phyloP scores from a whole-genome alignment of 2,113 vertebrate genomes.

The Cochlearius cochlearius region DNA sequence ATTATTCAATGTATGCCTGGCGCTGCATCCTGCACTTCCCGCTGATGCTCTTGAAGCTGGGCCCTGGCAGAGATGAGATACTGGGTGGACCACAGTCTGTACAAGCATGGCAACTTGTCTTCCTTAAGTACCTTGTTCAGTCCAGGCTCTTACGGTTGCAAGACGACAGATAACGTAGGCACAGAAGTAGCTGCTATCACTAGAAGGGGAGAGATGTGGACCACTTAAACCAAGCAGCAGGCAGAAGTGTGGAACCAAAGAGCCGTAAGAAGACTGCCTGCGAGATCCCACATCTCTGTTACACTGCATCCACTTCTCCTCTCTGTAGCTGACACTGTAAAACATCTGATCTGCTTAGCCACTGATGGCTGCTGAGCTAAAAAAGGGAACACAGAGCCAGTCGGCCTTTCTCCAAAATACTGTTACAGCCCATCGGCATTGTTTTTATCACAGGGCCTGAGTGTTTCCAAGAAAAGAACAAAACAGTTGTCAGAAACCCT shows the following conservation, averaged over 20 bases:
- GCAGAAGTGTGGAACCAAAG: neutral
- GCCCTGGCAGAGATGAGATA: neutral
- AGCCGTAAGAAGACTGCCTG: neutral
- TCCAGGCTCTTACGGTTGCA: neutral
- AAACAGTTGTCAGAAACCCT: neutral
- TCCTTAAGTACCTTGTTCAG: neutral
- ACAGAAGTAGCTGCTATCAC: constrained; percentile 1
- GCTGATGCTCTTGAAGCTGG: neutral
- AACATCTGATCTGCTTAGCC: neutral
- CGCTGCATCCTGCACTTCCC: neutral
- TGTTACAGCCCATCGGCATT: neutral
- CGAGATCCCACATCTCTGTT: neutral
- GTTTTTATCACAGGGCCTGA: constrained; percentile 29
- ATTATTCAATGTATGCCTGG: neutral
- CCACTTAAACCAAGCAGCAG: neutral
- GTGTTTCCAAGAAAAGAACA: constrained; percentile 53
- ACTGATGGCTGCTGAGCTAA: neutral
- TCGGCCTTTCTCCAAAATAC: neutral
- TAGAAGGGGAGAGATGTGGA: neutral
- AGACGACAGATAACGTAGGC: neutral
- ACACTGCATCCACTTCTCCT: neutral
- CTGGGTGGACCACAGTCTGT: neutral
- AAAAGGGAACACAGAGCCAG: constrained; percentile 5
- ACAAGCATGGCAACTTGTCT: neutral
- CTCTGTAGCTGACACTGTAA: neutral